Conservation (phyloP, 2,797 vertebrate species). For the Onychomys arenicola region DNA sequence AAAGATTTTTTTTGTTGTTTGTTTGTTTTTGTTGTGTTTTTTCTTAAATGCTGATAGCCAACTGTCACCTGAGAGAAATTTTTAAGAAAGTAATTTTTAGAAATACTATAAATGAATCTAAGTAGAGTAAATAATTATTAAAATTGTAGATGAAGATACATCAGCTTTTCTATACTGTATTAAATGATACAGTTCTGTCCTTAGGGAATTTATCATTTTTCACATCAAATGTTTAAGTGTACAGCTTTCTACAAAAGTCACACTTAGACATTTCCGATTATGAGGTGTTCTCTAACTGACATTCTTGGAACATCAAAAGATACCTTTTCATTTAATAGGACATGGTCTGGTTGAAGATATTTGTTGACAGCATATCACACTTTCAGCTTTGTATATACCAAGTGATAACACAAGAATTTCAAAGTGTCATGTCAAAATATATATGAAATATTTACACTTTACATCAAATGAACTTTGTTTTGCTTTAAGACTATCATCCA, state of each 20-base stretch:
- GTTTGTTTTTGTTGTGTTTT: background rate
- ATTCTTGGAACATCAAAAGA: conserved; percentile 42
- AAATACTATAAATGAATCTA: background rate
- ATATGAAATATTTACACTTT: background rate
- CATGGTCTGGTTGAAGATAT: background rate
- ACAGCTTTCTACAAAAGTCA: background rate
- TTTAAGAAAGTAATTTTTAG: conserved; percentile 3
- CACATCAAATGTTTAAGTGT: background rate
- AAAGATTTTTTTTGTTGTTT: background rate
- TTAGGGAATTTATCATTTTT: background rate
- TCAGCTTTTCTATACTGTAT: background rate
- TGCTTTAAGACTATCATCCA: background rate
- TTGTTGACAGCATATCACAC: background rate
- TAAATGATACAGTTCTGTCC: background rate
- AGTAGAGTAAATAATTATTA: background rate
- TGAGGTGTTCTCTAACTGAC: background rate
- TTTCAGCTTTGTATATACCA: background rate
- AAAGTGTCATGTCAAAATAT: background rate
- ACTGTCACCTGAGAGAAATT: background rate
- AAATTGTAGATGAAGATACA: background rate
- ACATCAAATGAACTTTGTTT: background rate
- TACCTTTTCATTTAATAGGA: background rate
- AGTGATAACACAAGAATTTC: background rate
- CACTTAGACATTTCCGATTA: background rate
- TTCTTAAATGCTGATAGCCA: background rate